Conservation (phyloP, 2,888 invertebrate genomes). For the Phrixothrix hirtus region DNA sequence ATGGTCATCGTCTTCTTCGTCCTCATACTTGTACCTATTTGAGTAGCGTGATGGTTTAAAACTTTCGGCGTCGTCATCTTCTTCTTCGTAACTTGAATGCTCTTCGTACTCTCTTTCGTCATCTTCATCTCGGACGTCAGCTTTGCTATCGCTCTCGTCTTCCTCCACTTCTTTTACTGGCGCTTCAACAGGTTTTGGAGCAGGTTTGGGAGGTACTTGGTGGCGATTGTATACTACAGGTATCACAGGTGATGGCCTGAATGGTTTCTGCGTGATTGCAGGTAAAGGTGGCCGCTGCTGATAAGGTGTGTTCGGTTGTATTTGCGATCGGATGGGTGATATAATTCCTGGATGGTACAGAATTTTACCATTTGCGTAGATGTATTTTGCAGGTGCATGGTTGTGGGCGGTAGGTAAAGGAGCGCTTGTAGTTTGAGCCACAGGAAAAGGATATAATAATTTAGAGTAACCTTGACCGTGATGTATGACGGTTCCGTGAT, state of each 20-base stretch:
- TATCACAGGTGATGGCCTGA: slow-evolving; percentile 17
- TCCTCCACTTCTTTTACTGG: slow-evolving; percentile 24
- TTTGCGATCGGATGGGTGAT: slow-evolving; percentile 1
- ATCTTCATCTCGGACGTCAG: slow-evolving; percentile 5
- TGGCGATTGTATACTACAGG: slow-evolving; percentile 3
- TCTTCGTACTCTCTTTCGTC: slow-evolving; percentile 14
- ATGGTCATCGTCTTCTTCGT: slow-evolving; percentile 26
- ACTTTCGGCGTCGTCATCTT: slow-evolving; percentile 15
- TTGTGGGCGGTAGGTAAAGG: slow-evolving; percentile 5
- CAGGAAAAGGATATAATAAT: slow-evolving; percentile 11
- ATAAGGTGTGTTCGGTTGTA: not conserved
- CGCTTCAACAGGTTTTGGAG: slow-evolving; percentile 6
- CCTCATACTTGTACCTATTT: slow-evolving; percentile 13
- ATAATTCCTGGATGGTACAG: slow-evolving; percentile 11
- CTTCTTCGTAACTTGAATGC: slow-evolving; percentile 24
- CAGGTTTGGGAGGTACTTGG: slow-evolving; percentile 1
- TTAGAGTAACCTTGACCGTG: slow-evolving; percentile 28
- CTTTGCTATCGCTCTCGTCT: slow-evolving; percentile 10
- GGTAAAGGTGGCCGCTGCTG: slow-evolving; percentile 6
- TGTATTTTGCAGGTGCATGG: slow-evolving; percentile 17
- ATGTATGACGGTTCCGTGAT: slow-evolving; percentile 30
- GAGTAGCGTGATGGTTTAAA: slow-evolving; percentile 8
- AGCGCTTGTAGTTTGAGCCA: slow-evolving; percentile 17
- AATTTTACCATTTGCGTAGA: slow-evolving; percentile 23
- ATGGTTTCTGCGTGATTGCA: slow-evolving; percentile 17